These are phyloP conservation scores for Lepidurus arcticus DNA, from an alignment of 1,140 invertebrate species.

Conservation along the genomic window DNA sequence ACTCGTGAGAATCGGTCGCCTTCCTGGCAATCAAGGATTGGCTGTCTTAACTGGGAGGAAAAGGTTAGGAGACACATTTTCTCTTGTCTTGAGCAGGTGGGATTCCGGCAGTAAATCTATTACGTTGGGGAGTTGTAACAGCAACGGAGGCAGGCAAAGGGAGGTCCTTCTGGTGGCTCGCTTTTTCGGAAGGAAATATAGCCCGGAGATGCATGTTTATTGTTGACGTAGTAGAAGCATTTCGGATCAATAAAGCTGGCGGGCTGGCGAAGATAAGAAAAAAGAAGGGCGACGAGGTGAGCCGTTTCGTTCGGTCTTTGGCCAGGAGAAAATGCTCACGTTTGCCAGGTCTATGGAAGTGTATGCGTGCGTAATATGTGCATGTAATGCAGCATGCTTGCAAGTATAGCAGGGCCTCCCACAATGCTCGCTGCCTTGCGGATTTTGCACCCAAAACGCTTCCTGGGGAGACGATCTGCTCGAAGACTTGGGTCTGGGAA, in stretches of 20 bases:
- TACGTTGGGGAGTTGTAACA: neutral
- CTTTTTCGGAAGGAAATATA: neutral
- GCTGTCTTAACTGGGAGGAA: neutral
- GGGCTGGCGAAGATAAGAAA: neutral
- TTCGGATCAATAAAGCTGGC: slow-evolving; percentile 21
- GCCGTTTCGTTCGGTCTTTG: neutral
- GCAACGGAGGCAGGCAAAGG: neutral
- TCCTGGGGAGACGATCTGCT: neutral
- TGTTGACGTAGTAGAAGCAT: slow-evolving; percentile 21
- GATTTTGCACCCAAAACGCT: neutral
- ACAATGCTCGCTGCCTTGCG: no score
- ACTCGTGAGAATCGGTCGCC: slow-evolving; percentile 1
- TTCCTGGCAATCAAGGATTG: slow-evolving; percentile 1
- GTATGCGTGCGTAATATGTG: neutral
- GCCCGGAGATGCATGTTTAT: slow-evolving; percentile 12
- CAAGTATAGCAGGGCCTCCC: no score
- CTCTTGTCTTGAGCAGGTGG: neutral
- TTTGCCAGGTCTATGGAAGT: neutral
- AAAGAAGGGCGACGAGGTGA: slow-evolving; percentile 8
- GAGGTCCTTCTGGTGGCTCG: neutral
- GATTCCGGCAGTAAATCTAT: slow-evolving; percentile 2
- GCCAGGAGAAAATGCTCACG: neutral
- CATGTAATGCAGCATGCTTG: neutral
- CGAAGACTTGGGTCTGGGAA: neutral
- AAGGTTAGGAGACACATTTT: neutral